These are phyloP conservation scores for Venusia cambrica DNA, from an alignment of 2,888 invertebrate species.

Conservation along the genomic window DNA sequence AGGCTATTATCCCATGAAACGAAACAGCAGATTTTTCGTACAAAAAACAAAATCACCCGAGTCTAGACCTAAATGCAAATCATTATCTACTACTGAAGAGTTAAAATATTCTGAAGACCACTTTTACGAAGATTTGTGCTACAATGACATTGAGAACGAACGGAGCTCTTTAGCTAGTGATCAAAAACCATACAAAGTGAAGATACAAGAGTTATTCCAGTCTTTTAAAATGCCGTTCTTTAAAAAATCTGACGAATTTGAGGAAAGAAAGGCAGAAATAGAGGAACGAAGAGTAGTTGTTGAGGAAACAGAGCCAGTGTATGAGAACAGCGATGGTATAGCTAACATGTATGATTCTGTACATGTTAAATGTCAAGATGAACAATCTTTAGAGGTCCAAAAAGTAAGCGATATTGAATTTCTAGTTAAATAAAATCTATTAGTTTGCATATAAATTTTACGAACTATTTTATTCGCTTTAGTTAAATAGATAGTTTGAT, in stretches of 20 bases:
- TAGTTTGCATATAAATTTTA: no score
- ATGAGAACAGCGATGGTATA: constrained; percentile 57
- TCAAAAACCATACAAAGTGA: constrained; percentile 57
- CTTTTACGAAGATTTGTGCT: constrained; percentile 69
- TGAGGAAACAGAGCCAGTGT: constrained; percentile 41
- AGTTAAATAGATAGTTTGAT: no score
- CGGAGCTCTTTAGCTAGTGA: constrained; percentile 24
- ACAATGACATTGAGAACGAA: constrained; percentile 50
- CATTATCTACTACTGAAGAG: constrained; percentile 53
- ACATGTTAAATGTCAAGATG: constrained; percentile 35
- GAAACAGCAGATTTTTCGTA: constrained; percentile 50
- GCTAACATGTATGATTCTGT: constrained; percentile 70
- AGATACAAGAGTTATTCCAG: constrained; percentile 66
- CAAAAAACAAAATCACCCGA: constrained; percentile 52
- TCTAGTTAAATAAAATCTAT: no score
- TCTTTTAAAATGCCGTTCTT: constrained; percentile 68
- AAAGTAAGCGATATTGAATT: constrained; percentile 24
- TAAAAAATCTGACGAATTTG: constrained; percentile 47
- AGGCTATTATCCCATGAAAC: constrained; percentile 68
- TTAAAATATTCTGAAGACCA: constrained; percentile 59
- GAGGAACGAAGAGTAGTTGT: constrained; percentile 28
- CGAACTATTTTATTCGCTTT: no score
- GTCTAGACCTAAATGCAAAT: constrained; percentile 56
- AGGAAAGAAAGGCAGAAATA: constrained; percentile 22
- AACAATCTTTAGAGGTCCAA: constrained; percentile 5